Base-by-base conservation (phyloP, 2,113 vertebrate genomes). In the Corynorhinus townsendii region DNA sequence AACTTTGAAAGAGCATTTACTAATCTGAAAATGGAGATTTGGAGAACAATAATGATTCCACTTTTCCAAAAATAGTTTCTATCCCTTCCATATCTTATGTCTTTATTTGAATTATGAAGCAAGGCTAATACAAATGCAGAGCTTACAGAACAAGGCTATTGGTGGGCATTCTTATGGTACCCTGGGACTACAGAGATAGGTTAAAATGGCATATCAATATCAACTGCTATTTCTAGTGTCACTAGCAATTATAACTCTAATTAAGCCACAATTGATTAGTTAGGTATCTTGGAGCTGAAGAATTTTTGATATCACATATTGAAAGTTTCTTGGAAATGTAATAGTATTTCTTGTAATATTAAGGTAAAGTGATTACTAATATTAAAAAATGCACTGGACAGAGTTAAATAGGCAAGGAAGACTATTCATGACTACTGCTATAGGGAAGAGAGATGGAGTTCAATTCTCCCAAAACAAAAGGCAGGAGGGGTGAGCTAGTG, bases 191-290 rank as follows among this genome's bases (percentile, higher is more conserved):
- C 3, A 45, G 59, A 93, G 30, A 88, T 92, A 97, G 95, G 81
- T 97, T 97, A 96, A 96, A 97, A 79, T 85, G 56, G 72, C 38
- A 94, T 11, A 96, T 97, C 85, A 96, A 96, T 97, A 96, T 28
- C 69, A 97, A 76, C 5, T 49, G 40, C 40, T 96, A 88, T 97
- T 95, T 95, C 87, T 96, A 97, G 98, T 96, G 43, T 96, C 95
- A 97, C 38, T 95, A 90, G 89, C 95, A 97, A 97, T 98, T 97
- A 96, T 86, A 96, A 96, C 96, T 59, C 71, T 95, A 97, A 98
- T 97, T 96, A 97, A 97, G 52, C 66, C 96, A 4, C 30, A 95
- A 95, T 90, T 97, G 77, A 97, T 93, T 97, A 47, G 52, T 20
- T 52, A 95, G 43, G 19, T 97, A 95, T 56, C 22, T 52, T 95